These are phyloP conservation scores for Siphamia tubifer DNA, from an alignment of 2,113 vertebrate genomes.

Conservation along the genomic window DNA sequence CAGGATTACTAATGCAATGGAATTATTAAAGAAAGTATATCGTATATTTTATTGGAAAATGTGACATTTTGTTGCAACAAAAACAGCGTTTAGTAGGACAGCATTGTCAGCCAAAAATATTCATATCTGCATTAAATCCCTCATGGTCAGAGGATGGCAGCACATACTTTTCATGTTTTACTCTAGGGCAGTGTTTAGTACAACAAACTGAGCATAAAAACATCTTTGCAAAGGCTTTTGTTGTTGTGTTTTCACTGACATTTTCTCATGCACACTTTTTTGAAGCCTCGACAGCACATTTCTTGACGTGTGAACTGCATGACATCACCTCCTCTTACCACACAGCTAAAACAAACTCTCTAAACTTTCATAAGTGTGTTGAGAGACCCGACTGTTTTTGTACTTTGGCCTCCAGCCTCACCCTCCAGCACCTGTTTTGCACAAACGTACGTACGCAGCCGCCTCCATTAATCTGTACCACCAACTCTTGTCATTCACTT, in stretches of 20 bases:
- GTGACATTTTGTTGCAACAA: neutral
- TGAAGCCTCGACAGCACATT: neutral
- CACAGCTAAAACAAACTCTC: constrained; percentile 11
- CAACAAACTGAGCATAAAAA: neutral
- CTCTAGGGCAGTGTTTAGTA: neutral
- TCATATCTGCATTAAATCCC: constrained; percentile 4
- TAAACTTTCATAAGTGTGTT: constrained; percentile 14
- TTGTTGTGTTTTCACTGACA: no score
- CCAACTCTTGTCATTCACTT: constrained; percentile 34
- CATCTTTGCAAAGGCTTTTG: neutral
- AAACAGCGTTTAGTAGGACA: neutral
- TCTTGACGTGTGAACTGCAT: neutral
- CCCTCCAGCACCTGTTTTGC: neutral
- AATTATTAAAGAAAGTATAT: neutral
- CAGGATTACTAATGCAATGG: constrained; percentile 12
- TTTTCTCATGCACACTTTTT: neutral
- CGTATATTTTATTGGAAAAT: neutral
- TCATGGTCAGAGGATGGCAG: neutral
- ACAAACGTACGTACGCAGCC: constrained; percentile 1
- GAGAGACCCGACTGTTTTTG: neutral
- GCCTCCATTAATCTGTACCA: constrained; percentile 12
- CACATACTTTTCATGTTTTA: neutral
- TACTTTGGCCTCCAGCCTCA: neutral
- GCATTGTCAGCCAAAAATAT: neutral
- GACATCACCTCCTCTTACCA: neutral